Conservation (phyloP, 2,113 vertebrate species). For the Leucosticte australis region DNA sequence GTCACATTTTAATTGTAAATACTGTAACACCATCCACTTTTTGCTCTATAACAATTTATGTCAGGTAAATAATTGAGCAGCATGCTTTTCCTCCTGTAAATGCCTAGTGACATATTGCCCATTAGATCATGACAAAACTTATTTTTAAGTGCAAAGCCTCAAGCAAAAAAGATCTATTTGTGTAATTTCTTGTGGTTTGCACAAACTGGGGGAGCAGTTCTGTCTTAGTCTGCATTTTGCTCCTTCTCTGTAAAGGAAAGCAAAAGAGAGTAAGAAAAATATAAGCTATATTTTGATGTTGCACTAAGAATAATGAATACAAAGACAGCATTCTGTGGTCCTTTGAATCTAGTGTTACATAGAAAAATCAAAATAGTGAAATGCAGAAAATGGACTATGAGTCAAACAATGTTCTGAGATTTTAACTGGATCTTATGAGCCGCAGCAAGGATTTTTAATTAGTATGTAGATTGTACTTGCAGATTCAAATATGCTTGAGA, state of each 20-base stretch:
- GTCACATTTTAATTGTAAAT: background rate
- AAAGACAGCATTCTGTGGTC: background rate
- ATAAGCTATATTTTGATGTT: background rate
- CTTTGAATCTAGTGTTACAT: background rate
- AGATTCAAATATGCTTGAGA: background rate
- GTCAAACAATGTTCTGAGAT: background rate
- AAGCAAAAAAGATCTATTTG: background rate
- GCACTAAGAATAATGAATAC: background rate
- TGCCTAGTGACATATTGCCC: background rate
- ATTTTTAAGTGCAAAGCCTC: background rate
- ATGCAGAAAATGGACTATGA: background rate
- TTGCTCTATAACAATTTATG: background rate
- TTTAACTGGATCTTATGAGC: background rate
- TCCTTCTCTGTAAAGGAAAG: background rate
- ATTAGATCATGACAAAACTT: background rate
- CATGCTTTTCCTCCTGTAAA: background rate
- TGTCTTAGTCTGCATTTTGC: background rate
- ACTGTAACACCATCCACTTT: background rate
- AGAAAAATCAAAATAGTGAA: background rate
- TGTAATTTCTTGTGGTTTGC: background rate
- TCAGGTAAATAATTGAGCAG: background rate
- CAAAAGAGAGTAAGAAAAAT: background rate
- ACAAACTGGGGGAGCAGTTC: background rate
- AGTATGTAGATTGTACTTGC: background rate
- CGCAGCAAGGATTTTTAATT: background rate